A percentile compares a stretch with the other conserved stretches of the same genome.
These are phyloP conservation scores for Parnassius glacialis DNA, from an alignment of 2,888 invertebrate genomes.

Conservation along the genomic window DNA sequence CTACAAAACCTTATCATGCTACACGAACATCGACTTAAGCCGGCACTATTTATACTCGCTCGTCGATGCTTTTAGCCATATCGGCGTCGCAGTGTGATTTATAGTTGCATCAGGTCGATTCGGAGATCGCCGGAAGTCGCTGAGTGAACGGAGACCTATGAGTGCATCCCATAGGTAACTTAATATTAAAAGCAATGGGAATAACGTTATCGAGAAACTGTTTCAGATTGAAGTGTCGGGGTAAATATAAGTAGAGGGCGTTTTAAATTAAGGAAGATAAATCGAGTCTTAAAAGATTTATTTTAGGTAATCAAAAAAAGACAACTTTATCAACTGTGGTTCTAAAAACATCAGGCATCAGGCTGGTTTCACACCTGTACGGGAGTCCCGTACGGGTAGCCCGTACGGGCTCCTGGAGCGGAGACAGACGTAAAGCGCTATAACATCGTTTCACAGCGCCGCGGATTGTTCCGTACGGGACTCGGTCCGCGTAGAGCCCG, in stretches of 20 bases:
- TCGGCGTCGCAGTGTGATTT: constrained; percentile 65
- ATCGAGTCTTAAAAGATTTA: constrained; percentile 6
- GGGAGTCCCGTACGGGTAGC: no score
- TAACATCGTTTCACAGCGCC: no score
- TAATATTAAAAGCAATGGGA: constrained; percentile 55
- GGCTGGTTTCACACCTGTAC: no score
- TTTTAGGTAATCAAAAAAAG: not conserved
- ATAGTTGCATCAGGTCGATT: constrained; percentile 63
- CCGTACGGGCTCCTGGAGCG: no score
- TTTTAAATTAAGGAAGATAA: constrained; percentile 8
- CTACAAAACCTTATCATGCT: constrained; percentile 70
- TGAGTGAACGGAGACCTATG: constrained; percentile 56
- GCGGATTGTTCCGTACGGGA: no score
- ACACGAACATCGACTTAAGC: constrained; percentile 77
- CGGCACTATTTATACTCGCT: constrained; percentile 69
- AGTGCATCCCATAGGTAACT: constrained; percentile 51
- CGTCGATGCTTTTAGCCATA: constrained; percentile 74
- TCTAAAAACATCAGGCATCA: not conserved
- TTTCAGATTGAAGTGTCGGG: not conserved
- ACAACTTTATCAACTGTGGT: not conserved
- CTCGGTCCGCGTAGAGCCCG: no score
- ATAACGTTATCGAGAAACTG: constrained; percentile 31
- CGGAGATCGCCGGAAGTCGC: constrained; percentile 67
- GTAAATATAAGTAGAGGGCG: constrained; percentile 19
- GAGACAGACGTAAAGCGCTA: no score